Percentiles rank a stretch among this genome's conserved stretches.
Conservation (phyloP, 1,140 invertebrate species). For the Neelides sp. region DNA sequence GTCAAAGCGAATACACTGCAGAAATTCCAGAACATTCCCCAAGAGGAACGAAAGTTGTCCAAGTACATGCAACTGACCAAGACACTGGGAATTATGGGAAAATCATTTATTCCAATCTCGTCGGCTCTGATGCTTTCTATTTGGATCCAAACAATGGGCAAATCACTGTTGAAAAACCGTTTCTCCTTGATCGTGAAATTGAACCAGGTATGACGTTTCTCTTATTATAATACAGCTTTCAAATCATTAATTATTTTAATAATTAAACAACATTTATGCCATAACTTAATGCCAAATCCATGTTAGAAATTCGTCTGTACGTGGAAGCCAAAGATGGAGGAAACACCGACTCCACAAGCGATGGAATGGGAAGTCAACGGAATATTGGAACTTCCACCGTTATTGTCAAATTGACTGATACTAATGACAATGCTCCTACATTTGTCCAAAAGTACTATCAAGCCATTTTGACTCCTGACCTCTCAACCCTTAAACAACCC, state of each 20-base stretch:
- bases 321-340: conserved; percentile 29
- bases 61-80: conserved; percentile 41
- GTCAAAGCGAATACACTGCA: conserved; percentile 54
- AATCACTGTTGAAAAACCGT: conserved; percentile 59
- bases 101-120: conserved; percentile 62
- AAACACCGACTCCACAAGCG: conserved; percentile 7
- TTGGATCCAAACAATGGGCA: conserved; percentile 65
- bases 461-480: conserved; percentile 19
- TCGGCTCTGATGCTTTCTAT: conserved; percentile 57
- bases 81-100: conserved; percentile 41
- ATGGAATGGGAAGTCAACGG: background rate
- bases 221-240: background rate
- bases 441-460: conserved; percentile 22
- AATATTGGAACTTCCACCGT: conserved; percentile 25
- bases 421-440: conserved; percentile 20
- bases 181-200: conserved; percentile 66
- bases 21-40: conserved; percentile 66
- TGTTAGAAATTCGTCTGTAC: conserved; percentile 28
- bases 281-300: background rate
- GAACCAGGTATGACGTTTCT: conserved; percentile 40
- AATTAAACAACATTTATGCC: too few relatives aligned
- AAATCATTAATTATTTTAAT: too few relatives aligned
- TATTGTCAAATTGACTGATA: conserved; percentile 21
- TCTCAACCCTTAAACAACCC: conserved; percentile 22
- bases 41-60: conserved; percentile 54